Percentiles rank a stretch among this genome's conserved stretches.
Conservation (phyloP, 1,140 invertebrate species). For the Rhopalosiphum padi region DNA sequence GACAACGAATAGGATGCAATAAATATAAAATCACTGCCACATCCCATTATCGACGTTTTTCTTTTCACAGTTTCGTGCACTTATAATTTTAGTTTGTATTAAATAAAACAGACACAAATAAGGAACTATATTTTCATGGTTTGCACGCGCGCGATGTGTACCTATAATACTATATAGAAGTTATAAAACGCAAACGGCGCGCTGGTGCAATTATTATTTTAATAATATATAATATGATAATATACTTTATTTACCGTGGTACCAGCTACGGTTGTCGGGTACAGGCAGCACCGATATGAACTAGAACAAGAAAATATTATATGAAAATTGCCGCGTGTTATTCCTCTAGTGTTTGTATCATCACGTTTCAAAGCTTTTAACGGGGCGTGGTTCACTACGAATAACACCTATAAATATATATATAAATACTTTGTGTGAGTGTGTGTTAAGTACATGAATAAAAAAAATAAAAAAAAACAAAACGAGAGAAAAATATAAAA, state of each 20-base stretch:
- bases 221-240: neutral
- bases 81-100: neutral
- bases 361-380: slow-evolving; percentile 50
- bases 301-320: neutral
- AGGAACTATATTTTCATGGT: neutral
- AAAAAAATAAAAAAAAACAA: neutral
- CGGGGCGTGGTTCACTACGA: slow-evolving; percentile 12
- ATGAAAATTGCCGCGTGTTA: neutral
- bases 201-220: neutral
- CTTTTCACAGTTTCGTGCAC: neutral
- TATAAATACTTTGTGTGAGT: neutral
- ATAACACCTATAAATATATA: slow-evolving; percentile 20
- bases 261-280: neutral
- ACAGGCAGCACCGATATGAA: neutral
- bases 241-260: neutral
- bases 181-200: neutral
- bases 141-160: neutral
- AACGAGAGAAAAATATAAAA: slow-evolving; percentile 13
- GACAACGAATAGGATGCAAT: neutral
- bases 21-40: neutral
- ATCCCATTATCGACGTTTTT: neutral
- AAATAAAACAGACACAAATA: neutral
- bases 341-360: slow-evolving; percentile 31
- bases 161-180: neutral
- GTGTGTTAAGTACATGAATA: neutral